Evolutionary conservation across 2,888 invertebrate genomes (phyloP).

Genomic region (Trichogramma evanescens): DNA sequence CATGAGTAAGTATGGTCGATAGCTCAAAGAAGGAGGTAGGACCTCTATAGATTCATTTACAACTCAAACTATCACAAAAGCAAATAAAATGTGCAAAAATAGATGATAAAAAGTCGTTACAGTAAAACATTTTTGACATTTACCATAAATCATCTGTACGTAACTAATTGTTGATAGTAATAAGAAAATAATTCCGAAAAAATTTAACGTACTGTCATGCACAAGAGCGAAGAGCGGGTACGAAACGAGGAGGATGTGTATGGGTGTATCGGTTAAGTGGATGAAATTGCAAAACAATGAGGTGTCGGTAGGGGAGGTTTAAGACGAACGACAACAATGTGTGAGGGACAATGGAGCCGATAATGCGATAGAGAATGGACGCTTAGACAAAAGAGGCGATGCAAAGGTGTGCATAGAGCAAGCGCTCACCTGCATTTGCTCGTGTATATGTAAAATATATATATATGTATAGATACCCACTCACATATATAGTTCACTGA

Average conservation of each 20-base stretch:
- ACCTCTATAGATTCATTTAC: too few relatives aligned
- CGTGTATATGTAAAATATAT: neutral
- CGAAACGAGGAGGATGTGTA: constrained; percentile 23
- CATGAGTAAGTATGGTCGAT: too few relatives aligned
- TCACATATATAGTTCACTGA: neutral
- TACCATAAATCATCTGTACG: too few relatives aligned
- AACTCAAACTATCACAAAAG: too few relatives aligned
- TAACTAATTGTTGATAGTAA: too few relatives aligned
- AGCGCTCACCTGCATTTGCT: constrained; percentile 25
- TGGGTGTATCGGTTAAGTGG: constrained; percentile 46
- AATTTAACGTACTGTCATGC: too few relatives aligned
- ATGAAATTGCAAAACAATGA: constrained; percentile 48
- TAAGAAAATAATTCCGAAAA: too few relatives aligned
- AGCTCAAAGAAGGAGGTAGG: too few relatives aligned
- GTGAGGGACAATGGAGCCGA: constrained; percentile 47
- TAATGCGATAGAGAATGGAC: constrained; percentile 47
- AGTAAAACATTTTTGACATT: too few relatives aligned
- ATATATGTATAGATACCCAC: neutral
- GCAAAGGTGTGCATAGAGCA: constrained; percentile 31
- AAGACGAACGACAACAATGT: constrained; percentile 39
- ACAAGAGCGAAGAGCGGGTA: constrained; percentile 19
- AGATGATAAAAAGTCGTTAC: too few relatives aligned
- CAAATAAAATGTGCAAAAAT: too few relatives aligned
- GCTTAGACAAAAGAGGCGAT: constrained; percentile 47
- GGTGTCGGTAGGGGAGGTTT: constrained; percentile 28